Conservation (phyloP, 1,140 invertebrate genomes). For the Goniozus legneri region DNA sequence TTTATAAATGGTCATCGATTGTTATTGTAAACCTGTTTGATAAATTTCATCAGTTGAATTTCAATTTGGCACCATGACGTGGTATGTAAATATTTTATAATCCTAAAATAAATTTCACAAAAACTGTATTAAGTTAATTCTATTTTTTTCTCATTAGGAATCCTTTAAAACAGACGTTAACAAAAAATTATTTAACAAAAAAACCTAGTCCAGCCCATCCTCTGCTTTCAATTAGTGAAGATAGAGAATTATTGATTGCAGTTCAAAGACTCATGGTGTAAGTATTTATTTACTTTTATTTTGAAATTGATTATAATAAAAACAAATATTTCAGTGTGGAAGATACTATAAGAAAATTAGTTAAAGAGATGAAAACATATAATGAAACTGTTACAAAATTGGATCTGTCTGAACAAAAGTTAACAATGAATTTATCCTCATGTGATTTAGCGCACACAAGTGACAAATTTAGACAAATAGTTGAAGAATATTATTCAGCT, state of each 20-base stretch:
- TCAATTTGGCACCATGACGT: too few species aligned
- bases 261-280: conserved; percentile 47
- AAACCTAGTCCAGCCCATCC: conserved; percentile 41
- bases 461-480: conserved; percentile 43
- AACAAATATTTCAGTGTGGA: conserved; percentile 36
- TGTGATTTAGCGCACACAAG: conserved; percentile 40
- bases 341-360: conserved; percentile 40
- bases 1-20: too few species aligned
- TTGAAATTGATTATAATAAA: conserved; percentile 9
- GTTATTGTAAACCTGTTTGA: too few species aligned
- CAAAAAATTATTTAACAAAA: conserved; percentile 35
- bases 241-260: conserved; percentile 40
- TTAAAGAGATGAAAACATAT: conserved; percentile 50
- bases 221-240: conserved; percentile 36
- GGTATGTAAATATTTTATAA: too few species aligned
- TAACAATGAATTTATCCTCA: conserved; percentile 42
- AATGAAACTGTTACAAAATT: conserved; percentile 34
- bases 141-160: too few species aligned
- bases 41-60: too few species aligned
- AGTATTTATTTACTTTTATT: conserved; percentile 9
- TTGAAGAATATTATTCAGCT: conserved; percentile 49
- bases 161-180: too few species aligned
- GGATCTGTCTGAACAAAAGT: conserved; percentile 40
- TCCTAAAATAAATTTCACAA: too few species aligned
- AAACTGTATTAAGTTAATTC: too few species aligned